phyloP scores from a whole-genome alignment of 2,888 invertebrate genomes.

The Trichacis sp. region DNA sequence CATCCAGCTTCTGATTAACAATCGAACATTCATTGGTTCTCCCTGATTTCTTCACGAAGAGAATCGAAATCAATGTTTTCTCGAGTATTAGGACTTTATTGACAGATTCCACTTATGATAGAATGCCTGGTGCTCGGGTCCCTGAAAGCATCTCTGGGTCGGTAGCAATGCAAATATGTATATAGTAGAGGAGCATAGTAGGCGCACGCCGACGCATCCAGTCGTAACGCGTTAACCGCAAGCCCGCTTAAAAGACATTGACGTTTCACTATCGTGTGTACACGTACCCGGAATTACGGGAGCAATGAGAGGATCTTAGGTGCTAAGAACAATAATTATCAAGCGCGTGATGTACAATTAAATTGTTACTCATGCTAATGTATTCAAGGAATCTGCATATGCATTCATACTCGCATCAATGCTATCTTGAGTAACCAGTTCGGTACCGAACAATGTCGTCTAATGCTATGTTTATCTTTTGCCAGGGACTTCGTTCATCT shows the following conservation, averaged over 20 bases:
- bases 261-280: conserved; percentile 22
- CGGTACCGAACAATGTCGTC: too few relatives aligned
- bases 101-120: conserved; percentile 18
- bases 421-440: background rate
- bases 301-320: conserved; percentile 11
- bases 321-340: conserved; percentile 35
- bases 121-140: conserved; percentile 16
- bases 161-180: conserved; percentile 29
- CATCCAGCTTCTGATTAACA: too few relatives aligned
- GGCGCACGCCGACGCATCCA: conserved; percentile 20
- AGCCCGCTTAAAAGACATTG: conserved; percentile 27
- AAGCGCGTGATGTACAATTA: conserved; percentile 23
- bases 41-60: background rate
- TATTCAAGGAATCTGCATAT: conserved; percentile 33
- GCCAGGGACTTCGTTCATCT: too few relatives aligned
- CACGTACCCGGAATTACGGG: conserved; percentile 13
- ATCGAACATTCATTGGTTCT: too few relatives aligned
- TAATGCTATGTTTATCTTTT: too few relatives aligned
- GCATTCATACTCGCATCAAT: conserved; percentile 1
- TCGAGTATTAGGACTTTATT: conserved; percentile 11
- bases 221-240: conserved; percentile 24
- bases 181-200: conserved; percentile 15
- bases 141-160: conserved; percentile 20
- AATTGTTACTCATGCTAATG: conserved; percentile 22
- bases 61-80: conserved; percentile 1